Evolutionary conservation across 2,113 vertebrate species (phyloP).

Genomic region (Cathartes aura): DNA sequence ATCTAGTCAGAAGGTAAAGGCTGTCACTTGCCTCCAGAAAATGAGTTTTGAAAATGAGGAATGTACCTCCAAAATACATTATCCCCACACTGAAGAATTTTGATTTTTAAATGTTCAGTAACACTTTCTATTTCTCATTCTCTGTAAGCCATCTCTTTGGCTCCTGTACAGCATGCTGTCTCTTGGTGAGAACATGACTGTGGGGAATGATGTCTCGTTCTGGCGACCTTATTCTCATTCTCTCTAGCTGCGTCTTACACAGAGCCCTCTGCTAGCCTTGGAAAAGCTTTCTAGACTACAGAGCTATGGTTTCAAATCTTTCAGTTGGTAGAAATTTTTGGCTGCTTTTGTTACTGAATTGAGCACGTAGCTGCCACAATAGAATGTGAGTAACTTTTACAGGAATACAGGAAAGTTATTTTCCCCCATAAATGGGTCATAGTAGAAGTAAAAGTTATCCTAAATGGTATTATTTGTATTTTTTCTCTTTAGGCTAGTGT

Average conservation of each 20-base stretch:
- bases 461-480: background rate
- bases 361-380: accelerated
- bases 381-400: background rate
- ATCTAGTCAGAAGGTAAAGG: background rate
- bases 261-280: background rate
- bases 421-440: background rate
- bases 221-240: background rate
- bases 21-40: background rate
- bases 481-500: background rate
- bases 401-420: background rate
- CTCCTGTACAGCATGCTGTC: background rate
- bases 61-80: background rate
- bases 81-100: background rate
- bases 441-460: background rate
- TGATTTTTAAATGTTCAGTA: background rate
- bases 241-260: accelerated
- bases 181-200: background rate
- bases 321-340: background rate
- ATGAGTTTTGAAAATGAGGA: background rate
- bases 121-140: background rate
- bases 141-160: background rate
- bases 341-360: background rate
- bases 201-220: background rate
- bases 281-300: background rate
- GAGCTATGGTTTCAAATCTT: background rate